Evolutionary conservation across 2,113 vertebrate species (phyloP).

Genomic region (Limnothrissa miodon): DNA sequence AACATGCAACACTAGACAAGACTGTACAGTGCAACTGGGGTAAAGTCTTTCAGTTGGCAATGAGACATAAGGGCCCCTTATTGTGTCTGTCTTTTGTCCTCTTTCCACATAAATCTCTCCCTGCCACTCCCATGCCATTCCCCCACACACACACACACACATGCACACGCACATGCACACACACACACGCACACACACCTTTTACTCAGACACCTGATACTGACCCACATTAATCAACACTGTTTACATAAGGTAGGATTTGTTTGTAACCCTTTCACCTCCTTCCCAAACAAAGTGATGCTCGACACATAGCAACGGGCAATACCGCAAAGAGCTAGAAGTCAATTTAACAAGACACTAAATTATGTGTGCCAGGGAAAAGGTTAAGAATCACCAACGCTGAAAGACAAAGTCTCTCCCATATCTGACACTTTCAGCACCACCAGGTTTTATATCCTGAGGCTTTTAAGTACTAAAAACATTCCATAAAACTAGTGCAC

Average conservation of each 20-base stretch:
- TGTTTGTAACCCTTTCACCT: slow-evolving; percentile 36
- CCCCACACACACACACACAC: slow-evolving; percentile 11
- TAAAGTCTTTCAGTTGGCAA: slow-evolving; percentile 9
- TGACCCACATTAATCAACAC: slow-evolving; percentile 62
- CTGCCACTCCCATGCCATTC: slow-evolving; percentile 1
- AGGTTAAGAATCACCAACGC: not conserved
- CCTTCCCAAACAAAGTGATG: not conserved
- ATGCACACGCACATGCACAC: not conserved
- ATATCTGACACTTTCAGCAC: not conserved
- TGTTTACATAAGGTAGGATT: slow-evolving; percentile 65
- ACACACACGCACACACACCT: slow-evolving; percentile 19
- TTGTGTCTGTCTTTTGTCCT: slow-evolving; percentile 12
- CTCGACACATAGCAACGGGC: not conserved
- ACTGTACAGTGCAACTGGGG: not conserved
- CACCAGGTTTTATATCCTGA: not conserved
- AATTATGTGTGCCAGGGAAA: not conserved
- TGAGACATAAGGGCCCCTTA: slow-evolving; percentile 11
- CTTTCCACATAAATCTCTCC: slow-evolving; percentile 3
- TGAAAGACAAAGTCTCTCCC: not conserved
- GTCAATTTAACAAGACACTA: not conserved
- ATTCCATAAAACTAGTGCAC: not conserved
- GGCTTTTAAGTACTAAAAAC: too few species aligned
- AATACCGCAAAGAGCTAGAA: not conserved
- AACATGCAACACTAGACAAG: not conserved
- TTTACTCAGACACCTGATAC: slow-evolving; percentile 60